Conservation (phyloP, 1,140 invertebrate genomes). For the Drosophila equinoxialis region DNA sequence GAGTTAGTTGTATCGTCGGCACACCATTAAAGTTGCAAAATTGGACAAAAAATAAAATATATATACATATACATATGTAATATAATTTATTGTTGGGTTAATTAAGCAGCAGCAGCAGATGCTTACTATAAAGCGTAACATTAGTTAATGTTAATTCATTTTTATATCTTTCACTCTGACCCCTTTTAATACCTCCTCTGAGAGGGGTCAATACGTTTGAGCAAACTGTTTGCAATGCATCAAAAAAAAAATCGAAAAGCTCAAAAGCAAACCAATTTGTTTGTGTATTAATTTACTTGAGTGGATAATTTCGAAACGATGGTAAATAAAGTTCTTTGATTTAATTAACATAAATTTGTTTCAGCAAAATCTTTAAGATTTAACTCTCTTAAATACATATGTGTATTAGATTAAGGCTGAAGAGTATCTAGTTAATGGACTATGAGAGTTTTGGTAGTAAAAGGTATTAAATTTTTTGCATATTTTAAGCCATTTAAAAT, state of each 20-base stretch:
- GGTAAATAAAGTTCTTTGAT: too few species aligned
- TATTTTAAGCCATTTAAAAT: constrained; percentile 48
- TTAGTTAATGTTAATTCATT: constrained; percentile 9
- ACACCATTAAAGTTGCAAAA: too few species aligned
- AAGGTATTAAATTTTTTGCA: constrained; percentile 22
- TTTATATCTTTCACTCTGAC: constrained; percentile 5
- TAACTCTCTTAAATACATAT: too few species aligned
- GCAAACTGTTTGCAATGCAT: background rate
- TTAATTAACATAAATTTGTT: too few species aligned
- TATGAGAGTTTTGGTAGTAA: background rate
- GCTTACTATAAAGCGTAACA: background rate
- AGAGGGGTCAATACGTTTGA: background rate
- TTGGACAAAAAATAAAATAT: background rate
- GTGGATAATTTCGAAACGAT: too few species aligned
- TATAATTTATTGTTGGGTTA: constrained; percentile 5
- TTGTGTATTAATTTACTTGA: too few species aligned
- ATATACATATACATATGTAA: background rate
- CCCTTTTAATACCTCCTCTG: background rate
- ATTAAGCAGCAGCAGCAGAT: background rate
- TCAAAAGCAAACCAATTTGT: too few species aligned
- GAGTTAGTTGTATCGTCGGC: too few species aligned
- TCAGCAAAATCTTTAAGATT: too few species aligned
- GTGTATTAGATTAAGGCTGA: background rate
- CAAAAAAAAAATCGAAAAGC: too few species aligned
- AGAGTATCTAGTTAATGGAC: background rate